Percentiles rank a stretch among this genome's conserved stretches.
phyloP scores from a whole-genome alignment of 2,888 invertebrate genomes.

The Pristionchus maxplancki region DNA sequence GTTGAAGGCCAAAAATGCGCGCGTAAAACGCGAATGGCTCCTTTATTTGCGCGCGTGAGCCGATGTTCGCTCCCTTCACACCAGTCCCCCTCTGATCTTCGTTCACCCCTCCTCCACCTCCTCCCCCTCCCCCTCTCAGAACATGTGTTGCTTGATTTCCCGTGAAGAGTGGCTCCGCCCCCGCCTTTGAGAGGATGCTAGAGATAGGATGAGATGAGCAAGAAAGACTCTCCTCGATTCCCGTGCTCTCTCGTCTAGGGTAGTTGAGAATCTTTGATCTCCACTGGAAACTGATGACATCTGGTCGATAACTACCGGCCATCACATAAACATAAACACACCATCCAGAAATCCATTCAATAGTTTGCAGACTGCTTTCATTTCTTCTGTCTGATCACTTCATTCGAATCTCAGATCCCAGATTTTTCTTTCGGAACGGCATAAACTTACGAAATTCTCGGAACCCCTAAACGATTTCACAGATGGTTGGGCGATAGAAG shows the following conservation, averaged over 20 bases:
- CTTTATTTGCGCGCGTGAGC: not conserved
- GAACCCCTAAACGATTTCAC: not conserved
- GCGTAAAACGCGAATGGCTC: not conserved
- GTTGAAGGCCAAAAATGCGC: not conserved
- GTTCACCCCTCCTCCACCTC: not conserved
- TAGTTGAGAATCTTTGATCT: not conserved
- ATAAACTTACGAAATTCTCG: no score
- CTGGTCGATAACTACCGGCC: not conserved
- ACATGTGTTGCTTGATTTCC: constrained; percentile 18
- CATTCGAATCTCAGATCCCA: not conserved
- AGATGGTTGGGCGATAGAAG: not conserved
- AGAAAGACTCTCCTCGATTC: not conserved
- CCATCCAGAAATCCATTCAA: not conserved
- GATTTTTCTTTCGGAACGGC: no score
- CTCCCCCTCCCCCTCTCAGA: not conserved
- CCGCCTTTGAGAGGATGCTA: not conserved
- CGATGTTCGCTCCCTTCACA: not conserved
- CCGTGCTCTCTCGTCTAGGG: not conserved
- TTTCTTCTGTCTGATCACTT: not conserved
- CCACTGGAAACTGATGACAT: not conserved
- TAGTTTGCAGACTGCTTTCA: not conserved
- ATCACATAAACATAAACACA: constrained; percentile 24
- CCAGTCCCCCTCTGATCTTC: not conserved
- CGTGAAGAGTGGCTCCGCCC: constrained; percentile 1
- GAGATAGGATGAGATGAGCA: not conserved